Base-by-base conservation (phyloP, 1,140 invertebrate species). In the Scaptomyza graminum region DNA sequence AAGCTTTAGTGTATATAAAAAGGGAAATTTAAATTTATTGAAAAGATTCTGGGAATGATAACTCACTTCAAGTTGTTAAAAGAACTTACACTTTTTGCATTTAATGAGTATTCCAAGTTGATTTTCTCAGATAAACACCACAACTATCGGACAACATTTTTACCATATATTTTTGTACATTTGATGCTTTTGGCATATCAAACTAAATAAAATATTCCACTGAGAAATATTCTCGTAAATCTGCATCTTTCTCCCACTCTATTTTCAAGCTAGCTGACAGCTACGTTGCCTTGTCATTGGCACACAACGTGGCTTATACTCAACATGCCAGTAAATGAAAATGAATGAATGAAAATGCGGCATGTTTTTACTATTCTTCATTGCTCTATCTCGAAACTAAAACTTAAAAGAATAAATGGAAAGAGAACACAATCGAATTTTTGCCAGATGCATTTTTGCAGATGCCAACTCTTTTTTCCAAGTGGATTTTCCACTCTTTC, bases 311-410 rank as follows among this genome's bases (percentile, higher is more conserved):
- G 66, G 66, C 59, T 57, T 69, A 62, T 62, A 34, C 57, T 69
- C 50, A 61, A 62, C 64, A 65, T 67, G 71, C 41, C 77, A 82
- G 66, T 78, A 78, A 82, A 82, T 75, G 79, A 75, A 82, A 84
- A 84, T 79, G 67, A 84, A 79, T 79, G 66, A 75, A 72, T 78
- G 31, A 37, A 64, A 75, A 70, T 83, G 52, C 61, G 62, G 74
- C 74, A 59, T 81, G 71, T 74, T 83, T 61, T 65, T 67, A 64
- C 46, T 47, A 52, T 64, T 46, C 52, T 65, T 51, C 60, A 62
- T 67, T 67, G 47, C 31, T 43, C 56, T 47, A 16, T 37, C 46
- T 66, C 39, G 16, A 39, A 66, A 70, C 61, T 70, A 9, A 47
- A 39, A 49, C 68, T 50, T 46, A 47, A 51, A 60, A 55, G 15